Conservation (phyloP, 2,797 vertebrate genomes). For the Astyanax mexicanus region DNA sequence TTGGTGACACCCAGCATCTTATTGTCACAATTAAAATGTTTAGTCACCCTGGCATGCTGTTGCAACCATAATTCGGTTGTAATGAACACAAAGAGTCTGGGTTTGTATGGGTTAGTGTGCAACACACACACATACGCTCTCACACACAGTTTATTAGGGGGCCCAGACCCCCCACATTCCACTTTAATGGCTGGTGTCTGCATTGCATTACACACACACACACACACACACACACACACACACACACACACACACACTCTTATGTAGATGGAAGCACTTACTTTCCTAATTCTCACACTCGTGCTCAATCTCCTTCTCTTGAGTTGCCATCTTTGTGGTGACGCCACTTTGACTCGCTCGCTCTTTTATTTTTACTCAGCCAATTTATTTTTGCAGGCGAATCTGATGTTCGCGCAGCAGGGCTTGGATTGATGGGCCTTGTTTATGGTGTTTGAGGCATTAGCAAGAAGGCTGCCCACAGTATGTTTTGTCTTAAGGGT, state of each 20-base stretch:
- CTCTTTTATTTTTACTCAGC: conserved; percentile 80
- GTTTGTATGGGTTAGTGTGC: conserved; percentile 28
- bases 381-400: conserved; percentile 74
- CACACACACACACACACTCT: conserved; percentile 41
- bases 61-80: conserved; percentile 29
- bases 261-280: conserved; percentile 55
- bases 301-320: conserved; percentile 65
- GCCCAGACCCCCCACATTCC: conserved; percentile 73
- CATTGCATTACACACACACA: conserved; percentile 71
- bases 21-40: conserved; percentile 6
- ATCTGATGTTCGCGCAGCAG: conserved; percentile 72
- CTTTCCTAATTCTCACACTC: conserved; percentile 76
- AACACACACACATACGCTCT: conserved; percentile 28
- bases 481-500: neutral
- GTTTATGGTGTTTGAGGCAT: conserved; percentile 24
- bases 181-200: conserved; percentile 75
- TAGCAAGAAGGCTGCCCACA: conserved; percentile 11
- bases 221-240: conserved; percentile 48
- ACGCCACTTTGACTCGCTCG: conserved; percentile 79
- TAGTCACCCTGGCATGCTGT: conserved; percentile 9
- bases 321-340: conserved; percentile 81
- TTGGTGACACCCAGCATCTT: too few species aligned
- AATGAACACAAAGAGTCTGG: conserved; percentile 41
- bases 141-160: conserved; percentile 66
- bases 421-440: conserved; percentile 60